phyloP scores from a whole-genome alignment of 1,140 invertebrate species.

The Danaus plexippus region DNA sequence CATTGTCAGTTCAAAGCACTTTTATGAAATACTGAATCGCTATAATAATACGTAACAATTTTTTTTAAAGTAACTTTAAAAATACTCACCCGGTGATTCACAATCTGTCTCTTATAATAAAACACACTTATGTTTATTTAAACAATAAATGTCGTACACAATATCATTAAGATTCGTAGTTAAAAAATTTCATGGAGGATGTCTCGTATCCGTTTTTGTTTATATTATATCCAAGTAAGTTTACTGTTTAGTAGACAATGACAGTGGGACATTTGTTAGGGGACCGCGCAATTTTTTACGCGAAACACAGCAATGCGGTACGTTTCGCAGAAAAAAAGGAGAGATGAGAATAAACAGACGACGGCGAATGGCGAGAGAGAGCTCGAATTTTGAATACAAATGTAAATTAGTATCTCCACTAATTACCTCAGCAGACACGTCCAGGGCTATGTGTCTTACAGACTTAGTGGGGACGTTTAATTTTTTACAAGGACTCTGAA shows the following conservation, averaged over 20 bases:
- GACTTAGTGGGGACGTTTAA: conserved; percentile 58
- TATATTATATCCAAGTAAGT: conserved; percentile 12
- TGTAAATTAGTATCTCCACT: conserved; percentile 73
- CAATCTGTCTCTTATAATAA: too few species aligned
- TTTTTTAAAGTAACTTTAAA: too few species aligned
- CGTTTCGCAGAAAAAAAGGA: conserved; percentile 58
- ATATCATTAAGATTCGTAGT: too few species aligned
- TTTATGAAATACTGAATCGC: too few species aligned
- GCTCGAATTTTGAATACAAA: conserved; percentile 74
- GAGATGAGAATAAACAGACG: conserved; percentile 70
- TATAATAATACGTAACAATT: too few species aligned
- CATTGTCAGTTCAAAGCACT: conserved; percentile 1
- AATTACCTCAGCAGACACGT: conserved; percentile 69
- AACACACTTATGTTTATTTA: too few species aligned
- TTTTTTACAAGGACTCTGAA: conserved; percentile 56
- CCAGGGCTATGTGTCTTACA: conserved; percentile 65
- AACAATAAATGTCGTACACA: too few species aligned
- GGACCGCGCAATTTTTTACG: conserved; percentile 63
- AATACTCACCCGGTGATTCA: too few species aligned
- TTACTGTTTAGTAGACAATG: conserved; percentile 41
- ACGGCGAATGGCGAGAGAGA: conserved; percentile 66
- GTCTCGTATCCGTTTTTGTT: too few species aligned
- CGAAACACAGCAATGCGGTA: conserved; percentile 69
- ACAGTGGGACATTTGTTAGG: conserved; percentile 60
- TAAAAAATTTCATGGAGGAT: too few species aligned